phyloP scores from a whole-genome alignment of 1,140 invertebrate species.

The Anadara kagoshimensis region DNA sequence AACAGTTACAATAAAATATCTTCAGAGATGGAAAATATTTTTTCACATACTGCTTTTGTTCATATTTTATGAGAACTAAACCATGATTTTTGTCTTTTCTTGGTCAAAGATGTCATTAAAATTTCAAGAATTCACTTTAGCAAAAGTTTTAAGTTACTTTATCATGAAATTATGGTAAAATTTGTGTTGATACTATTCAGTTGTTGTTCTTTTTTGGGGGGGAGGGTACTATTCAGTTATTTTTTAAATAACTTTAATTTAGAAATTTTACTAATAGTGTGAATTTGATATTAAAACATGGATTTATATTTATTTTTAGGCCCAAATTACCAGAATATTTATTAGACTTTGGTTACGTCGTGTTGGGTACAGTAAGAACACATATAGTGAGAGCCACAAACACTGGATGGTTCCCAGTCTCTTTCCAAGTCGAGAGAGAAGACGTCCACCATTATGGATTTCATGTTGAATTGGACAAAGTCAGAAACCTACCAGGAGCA shows the following conservation, averaged over 20 bases:
- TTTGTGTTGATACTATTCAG: background rate
- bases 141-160: too few species aligned
- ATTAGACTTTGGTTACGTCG: slow-evolving; percentile 73
- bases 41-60: too few species aligned
- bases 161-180: background rate
- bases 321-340: slow-evolving; percentile 70
- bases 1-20: too few species aligned
- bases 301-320: slow-evolving; percentile 48
- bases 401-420: slow-evolving; percentile 69
- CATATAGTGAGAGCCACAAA: slow-evolving; percentile 72
- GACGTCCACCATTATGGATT: slow-evolving; percentile 67
- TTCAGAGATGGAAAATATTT: too few species aligned
- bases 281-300: background rate
- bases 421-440: slow-evolving; percentile 69
- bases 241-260: too few species aligned
- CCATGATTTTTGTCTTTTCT: too few species aligned
- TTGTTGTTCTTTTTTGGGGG: too few species aligned
- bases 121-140: too few species aligned
- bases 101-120: too few species aligned
- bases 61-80: too few species aligned
- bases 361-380: slow-evolving; percentile 70
- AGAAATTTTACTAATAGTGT: too few species aligned
- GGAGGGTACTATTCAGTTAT: background rate
- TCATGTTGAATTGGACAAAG: slow-evolving; percentile 69
- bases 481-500: slow-evolving; percentile 70